Base-by-base conservation (phyloP, 2,888 invertebrate species). In the Desoria tigrina region DNA sequence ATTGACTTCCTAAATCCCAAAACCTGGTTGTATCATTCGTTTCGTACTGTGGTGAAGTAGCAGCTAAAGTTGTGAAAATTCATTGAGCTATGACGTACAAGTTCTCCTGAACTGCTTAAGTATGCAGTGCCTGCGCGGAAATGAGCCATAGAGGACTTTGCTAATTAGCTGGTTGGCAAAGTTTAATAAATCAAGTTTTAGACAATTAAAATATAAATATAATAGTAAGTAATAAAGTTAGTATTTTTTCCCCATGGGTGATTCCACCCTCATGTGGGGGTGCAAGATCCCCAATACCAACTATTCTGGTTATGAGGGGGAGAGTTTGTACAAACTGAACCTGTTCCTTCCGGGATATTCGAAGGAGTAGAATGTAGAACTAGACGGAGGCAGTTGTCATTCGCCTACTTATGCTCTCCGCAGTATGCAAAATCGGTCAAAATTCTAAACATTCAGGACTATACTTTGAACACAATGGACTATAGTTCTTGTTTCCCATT, bases 101-200 rank as follows among this genome's bases (percentile, higher is more conserved):
- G 79, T 95, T 94, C 81, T 96, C 94, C 56, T 99, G 99, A 99
- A 95, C 92, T 60, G 99, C 99, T 0, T 85, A 92, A 87, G 89
- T 2, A 98, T 98, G 6, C 92, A 89, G 81, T 98, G 91, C 79
- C 83, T 92, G 16, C 86, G 87, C 73, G 86, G 88, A 79, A 92
- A 90, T 77, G 86, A 92, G 84, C 89, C 89, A 79, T 78, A 72
- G 6, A 32, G n/a, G n/a, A n/a, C n/a, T n/a, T n/a, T n/a, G n/a
- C n/a, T n/a, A n/a, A n/a, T n/a, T n/a, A n/a, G n/a, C n/a, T n/a
- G n/a, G n/a, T n/a, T n/a, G n/a, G n/a, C n/a, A n/a, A n/a, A n/a
- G n/a, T n/a, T n/a, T n/a, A n/a, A n/a, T n/a, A n/a, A n/a, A n/a
- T n/a, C n/a, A n/a, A n/a, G n/a, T n/a, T n/a, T n/a, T n/a, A n/a